Percentiles rank a stretch among this genome's conserved stretches.
Conservation (phyloP, 1,140 invertebrate genomes). For the Drosophila oshimai region DNA sequence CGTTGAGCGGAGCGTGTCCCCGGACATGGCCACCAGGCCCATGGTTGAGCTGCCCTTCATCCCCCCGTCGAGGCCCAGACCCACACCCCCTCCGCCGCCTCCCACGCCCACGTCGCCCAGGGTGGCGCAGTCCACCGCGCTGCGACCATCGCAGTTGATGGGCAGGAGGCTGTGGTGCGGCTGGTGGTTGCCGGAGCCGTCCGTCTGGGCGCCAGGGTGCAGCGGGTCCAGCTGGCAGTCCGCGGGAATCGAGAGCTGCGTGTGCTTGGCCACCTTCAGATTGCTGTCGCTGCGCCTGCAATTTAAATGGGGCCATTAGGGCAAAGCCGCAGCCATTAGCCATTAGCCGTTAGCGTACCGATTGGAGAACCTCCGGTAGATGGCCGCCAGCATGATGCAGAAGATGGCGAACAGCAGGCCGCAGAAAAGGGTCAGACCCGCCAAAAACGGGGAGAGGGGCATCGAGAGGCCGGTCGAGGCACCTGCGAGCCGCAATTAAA, state of each 20-base stretch:
- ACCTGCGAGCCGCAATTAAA: conserved; percentile 77
- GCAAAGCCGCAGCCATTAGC: conserved; percentile 12
- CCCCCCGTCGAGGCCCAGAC: conserved; percentile 25
- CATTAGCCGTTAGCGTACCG: conserved; percentile 53
- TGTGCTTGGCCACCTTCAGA: conserved; percentile 82
- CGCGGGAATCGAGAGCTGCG: conserved; percentile 75
- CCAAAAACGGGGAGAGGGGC: conserved; percentile 88
- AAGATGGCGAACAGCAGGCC: conserved; percentile 88
- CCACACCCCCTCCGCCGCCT: conserved; percentile 7
- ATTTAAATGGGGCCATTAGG: conserved; percentile 57
- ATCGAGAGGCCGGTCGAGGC: conserved; percentile 83
- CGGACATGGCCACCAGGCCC: conserved; percentile 43
- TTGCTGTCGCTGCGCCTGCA: conserved; percentile 79
- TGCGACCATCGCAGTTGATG: conserved; percentile 70
- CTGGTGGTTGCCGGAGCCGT: conserved; percentile 64
- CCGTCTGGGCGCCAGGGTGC: conserved; percentile 63
- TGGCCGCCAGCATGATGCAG: conserved; percentile 87
- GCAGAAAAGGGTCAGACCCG: conserved; percentile 88
- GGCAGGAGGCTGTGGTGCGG: conserved; percentile 78
- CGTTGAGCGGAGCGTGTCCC: conserved; percentile 67
- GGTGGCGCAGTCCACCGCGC: conserved; percentile 49
- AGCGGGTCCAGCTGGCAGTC: conserved; percentile 82
- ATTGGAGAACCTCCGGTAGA: conserved; percentile 86
- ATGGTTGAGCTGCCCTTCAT: conserved; percentile 50
- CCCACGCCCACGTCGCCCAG: conserved; percentile 43